These are phyloP conservation scores for Thysanoteuthis rhombus DNA, from an alignment of 2,888 invertebrate genomes.

Conservation along the genomic window DNA sequence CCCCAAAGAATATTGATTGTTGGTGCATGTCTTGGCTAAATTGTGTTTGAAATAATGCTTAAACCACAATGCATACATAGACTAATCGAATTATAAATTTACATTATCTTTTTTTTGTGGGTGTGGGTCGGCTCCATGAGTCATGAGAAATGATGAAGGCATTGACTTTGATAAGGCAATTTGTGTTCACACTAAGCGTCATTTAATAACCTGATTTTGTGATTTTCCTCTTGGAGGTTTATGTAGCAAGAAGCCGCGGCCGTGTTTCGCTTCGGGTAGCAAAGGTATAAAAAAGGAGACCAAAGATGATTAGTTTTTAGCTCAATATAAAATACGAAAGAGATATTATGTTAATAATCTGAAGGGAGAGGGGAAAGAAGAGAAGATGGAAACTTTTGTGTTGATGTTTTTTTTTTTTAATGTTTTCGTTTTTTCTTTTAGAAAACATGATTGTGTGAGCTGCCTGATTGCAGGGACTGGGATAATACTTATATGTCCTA, in stretches of 20 bases:
- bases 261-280: not conserved
- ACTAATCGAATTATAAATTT: not conserved
- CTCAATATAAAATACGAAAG: not conserved
- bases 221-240: not conserved
- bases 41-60: not conserved
- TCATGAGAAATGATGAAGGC: not conserved
- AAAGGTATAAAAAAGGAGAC: not conserved
- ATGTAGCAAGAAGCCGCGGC: not conserved
- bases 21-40: not conserved
- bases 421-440: not conserved
- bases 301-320: not conserved
- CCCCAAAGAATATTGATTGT: not conserved
- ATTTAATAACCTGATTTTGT: not conserved
- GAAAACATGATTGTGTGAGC: not conserved
- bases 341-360: not conserved
- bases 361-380: not conserved
- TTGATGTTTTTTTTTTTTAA: not conserved
- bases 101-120: not conserved
- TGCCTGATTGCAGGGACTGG: not conserved
- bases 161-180: not conserved
- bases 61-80: not conserved
- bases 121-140: not conserved
- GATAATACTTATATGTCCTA: not conserved
- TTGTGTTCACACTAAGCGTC: not conserved
- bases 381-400: not conserved